Evolutionary conservation across 2,113 vertebrate genomes (phyloP).

Genomic region (Heliornis fulica): DNA sequence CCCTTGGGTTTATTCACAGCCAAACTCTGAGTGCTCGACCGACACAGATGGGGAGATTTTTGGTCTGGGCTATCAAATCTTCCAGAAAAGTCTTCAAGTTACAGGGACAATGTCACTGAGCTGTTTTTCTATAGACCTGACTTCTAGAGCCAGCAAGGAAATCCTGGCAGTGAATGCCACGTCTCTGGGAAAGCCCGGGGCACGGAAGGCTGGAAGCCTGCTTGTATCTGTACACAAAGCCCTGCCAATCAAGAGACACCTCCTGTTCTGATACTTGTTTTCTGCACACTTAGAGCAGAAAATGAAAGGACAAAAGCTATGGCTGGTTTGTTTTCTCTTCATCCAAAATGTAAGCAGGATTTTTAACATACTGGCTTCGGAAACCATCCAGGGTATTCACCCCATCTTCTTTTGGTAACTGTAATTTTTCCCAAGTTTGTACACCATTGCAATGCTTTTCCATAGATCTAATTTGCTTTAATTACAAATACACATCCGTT

Average conservation of each 20-base stretch:
- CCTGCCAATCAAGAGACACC: neutral
- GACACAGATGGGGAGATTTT: neutral
- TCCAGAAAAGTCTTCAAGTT: neutral
- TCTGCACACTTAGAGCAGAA: neutral
- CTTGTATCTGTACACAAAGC: fast-evolving
- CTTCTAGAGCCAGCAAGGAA: neutral
- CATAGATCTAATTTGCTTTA: neutral
- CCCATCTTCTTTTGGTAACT: neutral
- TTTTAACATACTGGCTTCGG: neutral
- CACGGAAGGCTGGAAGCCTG: neutral
- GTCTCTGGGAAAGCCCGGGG: neutral
- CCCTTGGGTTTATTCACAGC: neutral
- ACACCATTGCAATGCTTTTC: neutral
- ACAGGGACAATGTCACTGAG: neutral
- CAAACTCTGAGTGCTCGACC: neutral
- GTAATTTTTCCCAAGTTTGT: neutral
- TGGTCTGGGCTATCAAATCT: neutral
- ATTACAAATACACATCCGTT: neutral
- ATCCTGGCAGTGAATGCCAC: neutral
- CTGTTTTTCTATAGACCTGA: neutral
- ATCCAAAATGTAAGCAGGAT: neutral
- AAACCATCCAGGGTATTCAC: no score
- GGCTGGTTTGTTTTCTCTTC: neutral
- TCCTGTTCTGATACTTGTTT: neutral
- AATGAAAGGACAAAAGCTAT: neutral